Evolutionary conservation across 2,113 vertebrate genomes (phyloP).

Genomic region (Gasterosteus nipponicus): DNA sequence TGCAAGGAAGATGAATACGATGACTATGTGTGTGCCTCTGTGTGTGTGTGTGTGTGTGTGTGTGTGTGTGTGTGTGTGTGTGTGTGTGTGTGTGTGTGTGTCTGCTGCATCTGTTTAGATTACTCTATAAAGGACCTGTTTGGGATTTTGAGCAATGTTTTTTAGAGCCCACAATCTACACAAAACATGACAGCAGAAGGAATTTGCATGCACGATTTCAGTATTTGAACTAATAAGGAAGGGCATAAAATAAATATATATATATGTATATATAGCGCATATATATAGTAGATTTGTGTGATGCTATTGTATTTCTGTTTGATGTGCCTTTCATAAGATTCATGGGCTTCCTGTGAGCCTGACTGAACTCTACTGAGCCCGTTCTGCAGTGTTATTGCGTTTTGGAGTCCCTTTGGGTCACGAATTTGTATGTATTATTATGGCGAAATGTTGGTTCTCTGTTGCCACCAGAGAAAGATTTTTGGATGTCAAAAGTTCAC

Average conservation of each 20-base stretch:
- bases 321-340: slow-evolving; percentile 1
- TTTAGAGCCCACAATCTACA: slow-evolving; percentile 88
- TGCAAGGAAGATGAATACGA: slow-evolving; percentile 21
- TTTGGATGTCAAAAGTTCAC: slow-evolving; percentile 14
- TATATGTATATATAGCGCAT: too few species aligned
- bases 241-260: background rate
- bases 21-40: background rate
- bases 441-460: background rate
- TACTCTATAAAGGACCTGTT: slow-evolving; percentile 83
- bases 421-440: slow-evolving; percentile 24
- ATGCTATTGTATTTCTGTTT: background rate
- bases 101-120: slow-evolving; percentile 5
- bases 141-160: slow-evolving; percentile 92
- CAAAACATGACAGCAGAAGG: slow-evolving; percentile 83
- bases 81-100: too few species aligned
- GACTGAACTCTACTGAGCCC: slow-evolving; percentile 26
- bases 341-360: slow-evolving; percentile 18
- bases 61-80: background rate
- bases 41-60: background rate
- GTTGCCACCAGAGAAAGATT: background rate
- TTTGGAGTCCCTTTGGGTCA: slow-evolving; percentile 38
- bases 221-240: background rate
- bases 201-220: background rate
- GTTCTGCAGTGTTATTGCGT: slow-evolving; percentile 34
- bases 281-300: background rate